Conservation (phyloP, 1,140 invertebrate genomes). For the Drosophila funebris region DNA sequence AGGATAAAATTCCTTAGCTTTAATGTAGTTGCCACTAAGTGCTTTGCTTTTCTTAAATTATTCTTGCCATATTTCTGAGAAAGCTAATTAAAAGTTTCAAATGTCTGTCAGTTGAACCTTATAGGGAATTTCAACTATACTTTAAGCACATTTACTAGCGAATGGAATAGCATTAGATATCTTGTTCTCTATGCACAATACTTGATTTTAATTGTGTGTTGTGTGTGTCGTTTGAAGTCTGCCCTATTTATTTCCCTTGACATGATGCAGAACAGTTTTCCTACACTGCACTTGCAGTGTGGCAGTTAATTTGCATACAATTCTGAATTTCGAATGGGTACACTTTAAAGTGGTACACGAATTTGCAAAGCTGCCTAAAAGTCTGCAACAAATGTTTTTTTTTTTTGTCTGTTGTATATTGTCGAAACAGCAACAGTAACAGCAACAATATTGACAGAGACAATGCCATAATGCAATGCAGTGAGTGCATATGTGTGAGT, state of each 20-base stretch:
- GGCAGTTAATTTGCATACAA: constrained; percentile 58
- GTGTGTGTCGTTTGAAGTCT: background rate
- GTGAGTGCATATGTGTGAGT: constrained; percentile 17
- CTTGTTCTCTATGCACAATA: too few species aligned
- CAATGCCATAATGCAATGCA: constrained; percentile 77
- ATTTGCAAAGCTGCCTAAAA: constrained; percentile 53
- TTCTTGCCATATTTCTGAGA: too few species aligned
- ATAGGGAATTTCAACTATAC: too few species aligned
- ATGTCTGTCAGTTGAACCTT: too few species aligned
- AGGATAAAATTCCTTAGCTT: too few species aligned
- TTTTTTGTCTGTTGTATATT: constrained; percentile 43
- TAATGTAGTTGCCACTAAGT: too few species aligned
- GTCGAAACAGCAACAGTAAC: constrained; percentile 54
- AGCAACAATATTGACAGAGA: constrained; percentile 75
- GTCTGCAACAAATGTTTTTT: constrained; percentile 74
- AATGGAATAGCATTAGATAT: background rate
- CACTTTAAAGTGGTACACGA: constrained; percentile 63
- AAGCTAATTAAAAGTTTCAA: too few species aligned
- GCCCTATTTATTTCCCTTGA: background rate
- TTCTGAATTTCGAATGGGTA: background rate
- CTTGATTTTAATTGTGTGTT: too few species aligned
- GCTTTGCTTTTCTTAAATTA: too few species aligned
- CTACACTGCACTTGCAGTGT: background rate
- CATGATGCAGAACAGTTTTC: constrained; percentile 6
- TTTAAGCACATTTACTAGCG: too few species aligned